Conservation (phyloP, 2,797 vertebrate species). For the Phrynocephalus vlangalii region DNA sequence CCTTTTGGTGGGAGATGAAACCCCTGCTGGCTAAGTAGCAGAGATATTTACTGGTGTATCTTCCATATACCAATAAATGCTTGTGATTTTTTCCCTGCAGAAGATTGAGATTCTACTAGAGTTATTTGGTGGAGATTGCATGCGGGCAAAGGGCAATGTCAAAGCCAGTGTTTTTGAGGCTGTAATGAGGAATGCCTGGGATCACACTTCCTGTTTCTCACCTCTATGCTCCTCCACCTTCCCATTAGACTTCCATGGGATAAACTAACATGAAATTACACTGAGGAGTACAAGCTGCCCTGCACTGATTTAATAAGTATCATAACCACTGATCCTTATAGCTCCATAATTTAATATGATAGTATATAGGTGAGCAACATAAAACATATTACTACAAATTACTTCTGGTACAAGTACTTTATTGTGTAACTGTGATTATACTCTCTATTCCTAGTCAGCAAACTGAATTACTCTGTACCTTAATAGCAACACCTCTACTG, state of each 20-base stretch:
- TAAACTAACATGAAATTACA: neutral
- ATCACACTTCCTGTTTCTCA: neutral
- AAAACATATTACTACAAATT: neutral
- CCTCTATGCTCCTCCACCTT: neutral
- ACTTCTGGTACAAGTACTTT: neutral
- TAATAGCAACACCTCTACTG: constrained; percentile 90
- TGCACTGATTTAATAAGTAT: neutral
- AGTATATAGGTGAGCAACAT: neutral
- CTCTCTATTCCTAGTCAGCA: neutral
- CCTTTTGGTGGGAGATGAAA: neutral
- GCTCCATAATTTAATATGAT: neutral
- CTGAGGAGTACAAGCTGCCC: neutral
- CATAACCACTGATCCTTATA: neutral
- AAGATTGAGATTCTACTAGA: neutral
- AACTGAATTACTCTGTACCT: constrained; percentile 78
- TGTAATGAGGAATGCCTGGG: neutral
- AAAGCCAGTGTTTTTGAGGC: neutral
- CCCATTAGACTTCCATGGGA: neutral
- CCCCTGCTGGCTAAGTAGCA: neutral
- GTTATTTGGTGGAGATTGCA: neutral
- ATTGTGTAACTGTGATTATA: neutral
- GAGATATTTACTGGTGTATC: neutral
- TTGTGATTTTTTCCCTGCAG: neutral
- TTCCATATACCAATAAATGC: neutral
- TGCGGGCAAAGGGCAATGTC: neutral